Evolutionary conservation across 1,140 invertebrate genomes (phyloP).

Genomic region (Steinernema khuongi): DNA sequence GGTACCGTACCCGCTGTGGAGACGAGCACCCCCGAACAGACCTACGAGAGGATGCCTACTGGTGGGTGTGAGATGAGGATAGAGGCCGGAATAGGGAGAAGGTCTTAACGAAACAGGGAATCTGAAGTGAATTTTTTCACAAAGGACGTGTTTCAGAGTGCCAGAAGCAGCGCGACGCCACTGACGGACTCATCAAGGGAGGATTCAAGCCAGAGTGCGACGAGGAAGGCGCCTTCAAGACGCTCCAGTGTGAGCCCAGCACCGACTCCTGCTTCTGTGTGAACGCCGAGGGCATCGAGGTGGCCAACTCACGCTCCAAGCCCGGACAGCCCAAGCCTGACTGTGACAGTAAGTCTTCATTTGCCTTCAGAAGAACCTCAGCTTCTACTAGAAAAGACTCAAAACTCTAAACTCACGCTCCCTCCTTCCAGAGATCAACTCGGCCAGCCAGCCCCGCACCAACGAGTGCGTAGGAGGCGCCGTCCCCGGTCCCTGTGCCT

Average conservation of each 20-base stretch:
- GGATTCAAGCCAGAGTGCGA: slow-evolving; percentile 53
- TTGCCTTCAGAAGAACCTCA: neutral
- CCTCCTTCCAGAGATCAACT: slow-evolving; percentile 45
- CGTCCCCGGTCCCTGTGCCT: slow-evolving; percentile 42
- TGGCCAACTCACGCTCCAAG: slow-evolving; percentile 48
- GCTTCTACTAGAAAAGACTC: neutral
- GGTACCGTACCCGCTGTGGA: slow-evolving; percentile 23
- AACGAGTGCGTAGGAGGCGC: slow-evolving; percentile 49
- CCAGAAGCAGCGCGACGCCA: slow-evolving; percentile 45
- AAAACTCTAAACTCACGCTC: neutral
- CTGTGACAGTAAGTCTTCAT: slow-evolving; percentile 47
- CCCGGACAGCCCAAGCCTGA: slow-evolving; percentile 45
- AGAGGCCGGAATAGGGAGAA: slow-evolving; percentile 16
- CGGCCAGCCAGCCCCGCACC: slow-evolving; percentile 31
- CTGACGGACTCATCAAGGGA: slow-evolving; percentile 36
- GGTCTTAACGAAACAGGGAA: slow-evolving; percentile 20
- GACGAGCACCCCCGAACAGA: neutral
- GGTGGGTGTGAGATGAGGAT: slow-evolving; percentile 9
- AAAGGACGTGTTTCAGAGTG: slow-evolving; percentile 42
- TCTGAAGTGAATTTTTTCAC: slow-evolving; percentile 2
- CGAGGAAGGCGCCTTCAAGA: slow-evolving; percentile 35
- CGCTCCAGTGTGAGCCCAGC: slow-evolving; percentile 53
- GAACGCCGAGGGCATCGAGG: slow-evolving; percentile 49
- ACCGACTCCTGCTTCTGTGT: slow-evolving; percentile 55
- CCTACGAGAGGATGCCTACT: neutral